Evolutionary conservation across 2,797 vertebrate species (phyloP).

Genomic region (Mycteria americana): DNA sequence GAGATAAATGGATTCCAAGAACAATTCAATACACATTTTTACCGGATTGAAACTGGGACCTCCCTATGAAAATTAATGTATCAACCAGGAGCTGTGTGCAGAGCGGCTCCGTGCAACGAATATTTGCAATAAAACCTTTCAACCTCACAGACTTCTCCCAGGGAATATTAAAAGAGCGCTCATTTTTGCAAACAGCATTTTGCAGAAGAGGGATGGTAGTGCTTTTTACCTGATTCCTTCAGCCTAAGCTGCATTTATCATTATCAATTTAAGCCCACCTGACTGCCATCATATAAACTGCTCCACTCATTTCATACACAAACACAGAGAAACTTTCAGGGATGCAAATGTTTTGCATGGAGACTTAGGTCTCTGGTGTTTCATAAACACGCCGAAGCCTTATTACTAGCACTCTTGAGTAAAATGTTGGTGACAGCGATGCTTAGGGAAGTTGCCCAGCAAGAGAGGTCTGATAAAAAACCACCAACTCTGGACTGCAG

Average conservation of each 20-base stretch:
- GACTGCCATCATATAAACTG: not conserved
- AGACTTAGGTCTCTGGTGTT: not conserved
- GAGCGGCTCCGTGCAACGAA: not conserved
- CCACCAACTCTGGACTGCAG: not conserved
- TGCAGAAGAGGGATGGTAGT: not conserved
- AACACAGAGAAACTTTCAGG: not conserved
- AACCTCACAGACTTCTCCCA: not conserved
- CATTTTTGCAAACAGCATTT: not conserved
- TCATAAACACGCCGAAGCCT: not conserved
- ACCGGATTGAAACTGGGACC: not conserved
- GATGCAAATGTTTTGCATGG: not conserved
- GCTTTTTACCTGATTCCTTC: not conserved
- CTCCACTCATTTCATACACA: not conserved
- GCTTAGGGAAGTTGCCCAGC: not conserved
- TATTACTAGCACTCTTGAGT: not conserved
- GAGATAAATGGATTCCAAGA: not conserved
- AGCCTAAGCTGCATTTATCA: not conserved
- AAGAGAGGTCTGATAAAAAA: not conserved
- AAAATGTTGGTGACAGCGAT: not conserved
- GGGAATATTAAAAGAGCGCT: not conserved
- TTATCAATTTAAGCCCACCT: not conserved
- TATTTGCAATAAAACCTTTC: slow-evolving; percentile 11
- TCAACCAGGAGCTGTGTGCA: not conserved
- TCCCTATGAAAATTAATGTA: not conserved
- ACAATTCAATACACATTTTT: not conserved